A percentile compares a stretch with the other conserved stretches of the same genome.
phyloP scores from a whole-genome alignment of 2,113 vertebrate genomes.

The Eudyptes chrysolophus region DNA sequence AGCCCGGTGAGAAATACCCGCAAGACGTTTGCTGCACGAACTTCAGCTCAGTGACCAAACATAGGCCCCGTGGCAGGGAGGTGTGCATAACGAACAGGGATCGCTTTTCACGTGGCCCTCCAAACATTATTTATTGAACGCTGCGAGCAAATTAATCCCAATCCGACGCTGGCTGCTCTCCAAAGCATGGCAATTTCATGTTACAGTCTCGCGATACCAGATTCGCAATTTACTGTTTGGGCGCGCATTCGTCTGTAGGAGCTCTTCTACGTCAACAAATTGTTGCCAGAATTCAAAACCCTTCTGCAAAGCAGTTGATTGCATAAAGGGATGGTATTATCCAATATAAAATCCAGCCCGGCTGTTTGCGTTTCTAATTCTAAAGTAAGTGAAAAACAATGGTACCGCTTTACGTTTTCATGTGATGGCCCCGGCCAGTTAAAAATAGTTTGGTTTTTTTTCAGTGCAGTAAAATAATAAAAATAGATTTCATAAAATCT shows the following conservation, averaged over 20 bases:
- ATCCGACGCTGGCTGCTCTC: background rate
- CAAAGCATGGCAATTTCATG: background rate
- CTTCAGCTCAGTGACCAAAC: constrained; percentile 56
- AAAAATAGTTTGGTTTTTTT: background rate
- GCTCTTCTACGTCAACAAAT: background rate
- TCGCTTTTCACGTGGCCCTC: constrained; percentile 53
- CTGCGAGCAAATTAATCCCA: background rate
- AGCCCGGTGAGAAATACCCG: constrained; percentile 36
- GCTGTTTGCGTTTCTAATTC: background rate
- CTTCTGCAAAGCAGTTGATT: background rate
- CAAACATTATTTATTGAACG: background rate
- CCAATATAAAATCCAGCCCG: background rate
- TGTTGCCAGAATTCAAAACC: background rate
- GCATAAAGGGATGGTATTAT: background rate
- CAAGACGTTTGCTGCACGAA: background rate
- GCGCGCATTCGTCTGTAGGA: fast-evolving
- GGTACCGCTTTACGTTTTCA: fast-evolving
- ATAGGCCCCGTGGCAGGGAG: constrained; percentile 44
- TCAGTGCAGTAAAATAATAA: background rate
- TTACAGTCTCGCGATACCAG: background rate
- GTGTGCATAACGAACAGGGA: background rate
- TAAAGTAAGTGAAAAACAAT: background rate
- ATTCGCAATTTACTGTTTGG: background rate
- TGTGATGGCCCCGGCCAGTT: background rate
- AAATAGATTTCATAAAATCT: background rate